These are phyloP conservation scores for Papilio gigon DNA, from an alignment of 2,888 invertebrate genomes.

Conservation along the genomic window DNA sequence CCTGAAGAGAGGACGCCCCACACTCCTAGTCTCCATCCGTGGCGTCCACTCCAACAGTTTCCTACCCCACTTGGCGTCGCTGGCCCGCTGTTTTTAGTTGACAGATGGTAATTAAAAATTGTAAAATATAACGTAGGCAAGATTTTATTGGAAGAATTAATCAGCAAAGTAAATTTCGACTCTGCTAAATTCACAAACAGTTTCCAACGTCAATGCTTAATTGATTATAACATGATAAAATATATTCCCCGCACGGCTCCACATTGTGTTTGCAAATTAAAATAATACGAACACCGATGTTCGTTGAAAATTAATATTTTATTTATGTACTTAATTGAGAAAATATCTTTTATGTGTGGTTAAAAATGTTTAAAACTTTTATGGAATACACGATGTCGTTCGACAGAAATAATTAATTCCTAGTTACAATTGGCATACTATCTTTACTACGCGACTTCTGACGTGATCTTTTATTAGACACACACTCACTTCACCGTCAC, in stretches of 20 bases:
- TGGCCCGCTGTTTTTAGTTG: too few relatives aligned
- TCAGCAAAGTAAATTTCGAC: constrained; percentile 8
- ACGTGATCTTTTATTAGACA: too few relatives aligned
- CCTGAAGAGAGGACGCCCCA: too few relatives aligned
- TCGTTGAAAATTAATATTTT: constrained; percentile 13
- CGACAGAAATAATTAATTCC: neutral
- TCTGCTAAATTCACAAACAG: constrained; percentile 25
- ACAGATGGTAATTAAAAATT: neutral
- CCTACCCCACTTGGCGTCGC: too few relatives aligned
- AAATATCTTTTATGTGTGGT: constrained; percentile 3
- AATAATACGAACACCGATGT: constrained; percentile 4
- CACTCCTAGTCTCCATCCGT: too few relatives aligned
- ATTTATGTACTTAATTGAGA: neutral
- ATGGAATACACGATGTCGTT: neutral
- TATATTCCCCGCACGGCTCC: constrained; percentile 23
- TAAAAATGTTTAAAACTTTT: neutral
- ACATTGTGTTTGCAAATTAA: constrained; percentile 22
- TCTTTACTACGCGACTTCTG: too few relatives aligned
- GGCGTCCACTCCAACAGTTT: too few relatives aligned
- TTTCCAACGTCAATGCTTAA: constrained; percentile 19
- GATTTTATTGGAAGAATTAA: constrained; percentile 13
- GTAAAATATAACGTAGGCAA: neutral
- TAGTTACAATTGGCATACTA: too few relatives aligned
- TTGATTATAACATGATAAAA: constrained; percentile 35
- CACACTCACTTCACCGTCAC: too few relatives aligned